A percentile compares a stretch with the other conserved stretches of the same genome.
phyloP scores from a whole-genome alignment of 2,888 invertebrate species.

The Heliconius aoede region DNA sequence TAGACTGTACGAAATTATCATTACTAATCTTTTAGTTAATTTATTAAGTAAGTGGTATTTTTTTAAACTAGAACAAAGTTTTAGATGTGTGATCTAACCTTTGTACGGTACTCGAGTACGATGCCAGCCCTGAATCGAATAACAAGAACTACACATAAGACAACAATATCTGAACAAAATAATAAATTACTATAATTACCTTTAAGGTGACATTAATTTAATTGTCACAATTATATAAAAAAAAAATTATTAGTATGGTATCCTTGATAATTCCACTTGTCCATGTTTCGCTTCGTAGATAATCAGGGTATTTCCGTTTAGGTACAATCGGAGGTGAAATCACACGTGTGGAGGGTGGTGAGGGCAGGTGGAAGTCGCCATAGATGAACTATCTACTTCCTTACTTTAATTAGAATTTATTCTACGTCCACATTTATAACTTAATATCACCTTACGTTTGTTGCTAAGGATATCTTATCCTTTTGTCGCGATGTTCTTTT shows the following conservation, averaged over 20 bases:
- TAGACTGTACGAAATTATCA: too few species aligned
- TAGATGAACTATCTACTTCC: slow-evolving; percentile 58
- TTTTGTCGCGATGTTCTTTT: slow-evolving; percentile 3
- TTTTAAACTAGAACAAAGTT: too few species aligned
- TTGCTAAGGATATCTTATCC: slow-evolving; percentile 39
- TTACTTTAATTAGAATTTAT: slow-evolving; percentile 60
- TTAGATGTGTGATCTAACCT: too few species aligned
- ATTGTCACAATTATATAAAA: slow-evolving; percentile 9
- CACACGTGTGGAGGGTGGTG: slow-evolving; percentile 54
- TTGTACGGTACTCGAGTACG: too few species aligned
- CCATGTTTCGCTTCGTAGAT: slow-evolving; percentile 41
- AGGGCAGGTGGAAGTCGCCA: slow-evolving; percentile 67
- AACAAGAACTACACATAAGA: background rate
- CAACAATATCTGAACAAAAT: background rate
- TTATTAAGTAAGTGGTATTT: too few species aligned
- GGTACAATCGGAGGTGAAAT: slow-evolving; percentile 67
- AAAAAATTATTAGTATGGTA: slow-evolving; percentile 19
- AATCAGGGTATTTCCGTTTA: slow-evolving; percentile 52
- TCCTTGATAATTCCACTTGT: slow-evolving; percentile 27
- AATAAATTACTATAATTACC: slow-evolving; percentile 4
- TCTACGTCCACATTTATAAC: slow-evolving; percentile 21
- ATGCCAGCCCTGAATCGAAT: background rate
- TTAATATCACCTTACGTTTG: slow-evolving; percentile 46
- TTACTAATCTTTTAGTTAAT: too few species aligned
- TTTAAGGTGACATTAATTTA: slow-evolving; percentile 6